Conservation (phyloP, 2,888 invertebrate species). For the Amiota communis region DNA sequence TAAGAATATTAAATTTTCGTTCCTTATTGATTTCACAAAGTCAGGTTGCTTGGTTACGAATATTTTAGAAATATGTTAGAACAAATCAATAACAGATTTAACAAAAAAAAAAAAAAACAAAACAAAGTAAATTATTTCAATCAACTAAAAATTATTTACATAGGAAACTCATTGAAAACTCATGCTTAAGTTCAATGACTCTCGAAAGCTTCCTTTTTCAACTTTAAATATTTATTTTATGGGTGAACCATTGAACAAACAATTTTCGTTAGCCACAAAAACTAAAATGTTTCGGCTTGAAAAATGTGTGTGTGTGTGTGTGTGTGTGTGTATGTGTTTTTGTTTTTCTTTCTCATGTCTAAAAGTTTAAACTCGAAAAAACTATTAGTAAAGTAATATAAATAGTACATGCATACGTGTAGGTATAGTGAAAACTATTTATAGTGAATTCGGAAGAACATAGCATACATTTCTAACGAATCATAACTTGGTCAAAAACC, state of each 20-base stretch:
- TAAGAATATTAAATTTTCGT: neutral
- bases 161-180: too few relatives aligned
- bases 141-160: too few relatives aligned
- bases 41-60: conserved; percentile 17
- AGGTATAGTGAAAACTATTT: neutral
- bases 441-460: too few relatives aligned
- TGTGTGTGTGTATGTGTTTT: neutral
- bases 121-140: too few relatives aligned
- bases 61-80: neutral
- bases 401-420: too few relatives aligned
- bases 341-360: neutral
- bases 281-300: neutral
- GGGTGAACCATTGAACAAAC: neutral
- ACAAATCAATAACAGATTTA: too few relatives aligned
- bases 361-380: conserved; percentile 3
- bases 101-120: too few relatives aligned
- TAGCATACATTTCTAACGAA: too few relatives aligned
- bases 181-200: too few relatives aligned
- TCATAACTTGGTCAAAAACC: too few relatives aligned
- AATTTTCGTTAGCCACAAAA: conserved; percentile 11
- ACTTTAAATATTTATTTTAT: too few relatives aligned
- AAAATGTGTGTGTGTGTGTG: neutral
- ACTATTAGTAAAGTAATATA: conserved; percentile 19
- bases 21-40: conserved; percentile 5
- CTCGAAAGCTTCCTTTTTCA: too few relatives aligned